Conservation (phyloP, 2,113 vertebrate species). For the Gasterosteus aculeatus region DNA sequence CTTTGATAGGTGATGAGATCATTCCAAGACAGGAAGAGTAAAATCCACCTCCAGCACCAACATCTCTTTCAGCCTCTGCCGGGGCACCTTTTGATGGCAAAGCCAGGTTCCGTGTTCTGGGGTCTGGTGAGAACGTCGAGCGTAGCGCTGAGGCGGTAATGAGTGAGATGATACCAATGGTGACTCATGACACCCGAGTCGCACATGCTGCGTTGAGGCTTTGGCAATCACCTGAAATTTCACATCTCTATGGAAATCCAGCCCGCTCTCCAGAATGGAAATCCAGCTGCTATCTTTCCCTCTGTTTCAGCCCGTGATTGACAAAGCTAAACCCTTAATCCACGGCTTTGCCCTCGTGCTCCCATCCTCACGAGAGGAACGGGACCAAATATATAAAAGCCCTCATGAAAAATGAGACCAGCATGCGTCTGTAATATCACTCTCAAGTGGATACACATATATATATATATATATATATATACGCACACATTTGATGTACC, state of each 20-base stretch:
- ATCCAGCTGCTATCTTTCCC: slow-evolving; percentile 54
- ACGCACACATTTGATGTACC: slow-evolving; percentile 30
- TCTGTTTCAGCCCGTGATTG: slow-evolving; percentile 63
- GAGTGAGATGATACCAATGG: slow-evolving; percentile 57
- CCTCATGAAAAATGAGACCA: slow-evolving; percentile 50
- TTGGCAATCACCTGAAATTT: slow-evolving; percentile 52
- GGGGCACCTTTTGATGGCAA: slow-evolving; percentile 41
- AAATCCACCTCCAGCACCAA: slow-evolving; percentile 1
- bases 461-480: too few species aligned
- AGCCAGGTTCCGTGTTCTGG: slow-evolving; percentile 38
- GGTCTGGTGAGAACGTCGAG: slow-evolving; percentile 33
- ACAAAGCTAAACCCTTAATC: slow-evolving; percentile 75
- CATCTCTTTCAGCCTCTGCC: slow-evolving; percentile 28
- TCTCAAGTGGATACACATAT: slow-evolving; percentile 18
- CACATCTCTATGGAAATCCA: slow-evolving; percentile 51
- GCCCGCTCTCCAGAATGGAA: slow-evolving; percentile 32
- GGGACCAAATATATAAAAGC: slow-evolving; percentile 59
- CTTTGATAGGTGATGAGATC: background rate
- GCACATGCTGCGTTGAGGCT: slow-evolving; percentile 25
- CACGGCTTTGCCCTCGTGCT: slow-evolving; percentile 65
- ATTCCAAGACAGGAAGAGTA: background rate
- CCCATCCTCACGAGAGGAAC: slow-evolving; percentile 43
- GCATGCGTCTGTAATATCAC: slow-evolving; percentile 57
- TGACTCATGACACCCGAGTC: slow-evolving; percentile 72
- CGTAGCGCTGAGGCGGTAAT: slow-evolving; percentile 40